Conservation (phyloP, 2,113 vertebrate genomes). For the Chaetura pelagica region DNA sequence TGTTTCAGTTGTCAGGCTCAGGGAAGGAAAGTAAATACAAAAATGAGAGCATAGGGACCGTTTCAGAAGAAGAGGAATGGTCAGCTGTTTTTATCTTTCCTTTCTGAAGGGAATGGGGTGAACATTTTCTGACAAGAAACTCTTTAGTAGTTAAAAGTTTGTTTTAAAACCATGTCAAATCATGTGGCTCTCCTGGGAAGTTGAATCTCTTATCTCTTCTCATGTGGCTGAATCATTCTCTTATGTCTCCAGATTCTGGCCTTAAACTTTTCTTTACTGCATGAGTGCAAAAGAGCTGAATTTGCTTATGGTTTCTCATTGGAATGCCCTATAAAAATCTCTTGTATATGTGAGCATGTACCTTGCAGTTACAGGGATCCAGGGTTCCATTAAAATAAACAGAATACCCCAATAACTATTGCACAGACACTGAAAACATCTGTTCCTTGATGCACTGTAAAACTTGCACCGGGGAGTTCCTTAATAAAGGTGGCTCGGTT, state of each 20-base stretch:
- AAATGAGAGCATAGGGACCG: constrained; percentile 11
- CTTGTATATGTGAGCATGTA: constrained; percentile 35
- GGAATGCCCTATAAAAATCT: constrained; percentile 23
- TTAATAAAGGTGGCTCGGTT: constrained; percentile 44
- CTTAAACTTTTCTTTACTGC: constrained; percentile 31
- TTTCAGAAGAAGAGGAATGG: constrained; percentile 35
- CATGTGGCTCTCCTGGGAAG: neutral
- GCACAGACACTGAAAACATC: constrained; percentile 26
- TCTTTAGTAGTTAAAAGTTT: constrained; percentile 37
- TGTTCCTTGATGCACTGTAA: neutral
- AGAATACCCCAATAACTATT: constrained; percentile 19
- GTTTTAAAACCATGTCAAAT: neutral
- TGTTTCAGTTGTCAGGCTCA: neutral
- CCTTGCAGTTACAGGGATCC: constrained; percentile 15
- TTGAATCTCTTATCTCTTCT: neutral
- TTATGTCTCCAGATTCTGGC: constrained; percentile 14
- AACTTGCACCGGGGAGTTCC: neutral
- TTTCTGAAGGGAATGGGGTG: constrained; percentile 14
- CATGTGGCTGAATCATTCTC: neutral
- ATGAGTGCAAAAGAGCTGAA: neutral
- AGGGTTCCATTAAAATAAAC: constrained; percentile 54
- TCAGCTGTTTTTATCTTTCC: constrained; percentile 25
- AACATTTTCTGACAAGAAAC: constrained; percentile 18
- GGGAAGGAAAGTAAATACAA: neutral
- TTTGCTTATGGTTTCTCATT: constrained; percentile 15